These are phyloP conservation scores for Magallana nippona DNA, from an alignment of 2,888 invertebrate species.

Conservation along the genomic window DNA sequence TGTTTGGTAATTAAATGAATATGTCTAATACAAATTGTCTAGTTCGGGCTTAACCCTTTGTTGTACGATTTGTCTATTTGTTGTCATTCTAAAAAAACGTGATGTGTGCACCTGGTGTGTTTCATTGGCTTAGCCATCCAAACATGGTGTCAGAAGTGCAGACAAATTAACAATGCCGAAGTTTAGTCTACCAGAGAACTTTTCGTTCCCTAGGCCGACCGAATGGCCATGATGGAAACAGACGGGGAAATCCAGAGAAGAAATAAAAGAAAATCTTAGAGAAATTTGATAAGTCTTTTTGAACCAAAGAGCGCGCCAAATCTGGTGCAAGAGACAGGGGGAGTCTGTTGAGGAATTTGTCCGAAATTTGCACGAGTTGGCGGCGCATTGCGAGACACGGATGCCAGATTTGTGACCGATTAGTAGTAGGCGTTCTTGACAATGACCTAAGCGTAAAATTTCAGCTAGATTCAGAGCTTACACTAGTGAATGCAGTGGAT, in stretches of 20 bases:
- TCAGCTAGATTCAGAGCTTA: background rate
- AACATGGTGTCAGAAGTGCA: too few relatives aligned
- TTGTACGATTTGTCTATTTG: too few relatives aligned
- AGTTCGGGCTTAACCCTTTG: too few relatives aligned
- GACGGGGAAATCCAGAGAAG: slow-evolving; percentile 46
- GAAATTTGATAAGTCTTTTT: slow-evolving; percentile 50
- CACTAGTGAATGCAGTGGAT: background rate
- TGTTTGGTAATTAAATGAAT: too few relatives aligned
- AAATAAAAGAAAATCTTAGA: slow-evolving; percentile 43
- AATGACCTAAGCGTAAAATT: background rate
- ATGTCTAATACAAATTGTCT: too few relatives aligned
- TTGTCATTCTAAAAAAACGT: too few relatives aligned
- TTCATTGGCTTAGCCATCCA: too few relatives aligned
- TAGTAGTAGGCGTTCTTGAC: background rate
- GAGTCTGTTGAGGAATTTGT: background rate
- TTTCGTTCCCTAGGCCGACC: slow-evolving; percentile 39
- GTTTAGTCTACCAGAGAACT: slow-evolving; percentile 41
- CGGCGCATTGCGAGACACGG: background rate
- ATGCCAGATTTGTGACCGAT: background rate
- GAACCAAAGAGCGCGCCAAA: background rate
- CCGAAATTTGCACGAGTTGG: slow-evolving; percentile 4
- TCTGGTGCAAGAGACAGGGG: background rate
- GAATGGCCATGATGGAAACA: slow-evolving; percentile 50
- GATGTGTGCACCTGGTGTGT: too few relatives aligned
- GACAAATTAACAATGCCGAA: slow-evolving; percentile 36